phyloP scores from a whole-genome alignment of 2,888 invertebrate species.

The Empis stercorea region DNA sequence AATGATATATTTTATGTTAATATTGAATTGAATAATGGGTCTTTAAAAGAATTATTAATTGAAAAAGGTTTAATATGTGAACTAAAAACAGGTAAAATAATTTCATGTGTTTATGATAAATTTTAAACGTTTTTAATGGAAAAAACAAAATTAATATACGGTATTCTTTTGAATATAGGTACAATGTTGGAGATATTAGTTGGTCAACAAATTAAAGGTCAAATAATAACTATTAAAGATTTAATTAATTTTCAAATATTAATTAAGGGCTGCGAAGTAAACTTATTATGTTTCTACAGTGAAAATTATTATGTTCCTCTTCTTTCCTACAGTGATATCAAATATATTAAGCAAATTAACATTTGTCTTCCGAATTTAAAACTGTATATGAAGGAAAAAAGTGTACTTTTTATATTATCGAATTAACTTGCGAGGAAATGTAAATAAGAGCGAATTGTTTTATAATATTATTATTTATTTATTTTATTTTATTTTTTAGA shows the following conservation, averaged over 20 bases:
- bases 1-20: constrained; percentile 25
- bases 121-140: no score
- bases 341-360: constrained; percentile 31
- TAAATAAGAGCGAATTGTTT: no score
- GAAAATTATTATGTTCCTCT: constrained; percentile 30
- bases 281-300: constrained; percentile 30
- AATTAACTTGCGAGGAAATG: constrained; percentile 34
- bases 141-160: no score
- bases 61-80: constrained; percentile 25
- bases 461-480: no score
- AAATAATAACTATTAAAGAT: constrained; percentile 25
- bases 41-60: constrained; percentile 24
- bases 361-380: constrained; percentile 37
- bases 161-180: constrained; percentile 22
- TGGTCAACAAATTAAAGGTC: constrained; percentile 32
- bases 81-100: constrained; percentile 19
- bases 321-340: no score
- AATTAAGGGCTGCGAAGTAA: constrained; percentile 29
- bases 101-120: background rate
- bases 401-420: constrained; percentile 27
- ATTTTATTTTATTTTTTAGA: no score
- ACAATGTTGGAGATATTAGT: constrained; percentile 26
- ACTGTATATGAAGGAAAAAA: constrained; percentile 36
- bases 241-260: constrained; percentile 32
- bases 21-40: constrained; percentile 23